phyloP scores from a whole-genome alignment of 2,888 invertebrate genomes.

The Orthosia cruda region DNA sequence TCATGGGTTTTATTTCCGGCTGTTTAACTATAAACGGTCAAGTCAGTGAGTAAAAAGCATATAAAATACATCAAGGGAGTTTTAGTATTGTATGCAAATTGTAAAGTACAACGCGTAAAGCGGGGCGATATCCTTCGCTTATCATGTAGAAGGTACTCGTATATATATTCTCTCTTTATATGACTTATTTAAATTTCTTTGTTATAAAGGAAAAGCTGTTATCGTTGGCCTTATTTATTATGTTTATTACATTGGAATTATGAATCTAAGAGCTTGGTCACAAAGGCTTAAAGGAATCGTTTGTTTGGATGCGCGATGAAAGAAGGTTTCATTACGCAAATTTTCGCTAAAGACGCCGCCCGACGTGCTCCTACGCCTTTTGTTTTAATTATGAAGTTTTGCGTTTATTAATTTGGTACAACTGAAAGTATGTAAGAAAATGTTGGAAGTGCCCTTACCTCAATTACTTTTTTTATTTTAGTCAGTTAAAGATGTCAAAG shows the following conservation, averaged over 20 bases:
- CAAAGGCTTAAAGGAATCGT: slow-evolving; percentile 8
- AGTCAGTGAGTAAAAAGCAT: slow-evolving; percentile 78
- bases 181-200: slow-evolving; percentile 50
- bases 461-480: too few species aligned
- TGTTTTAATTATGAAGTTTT: neutral
- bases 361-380: neutral
- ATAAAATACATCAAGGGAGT: slow-evolving; percentile 76
- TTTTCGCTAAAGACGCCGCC: neutral
- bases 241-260: slow-evolving; percentile 41
- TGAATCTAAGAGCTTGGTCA: slow-evolving; percentile 2
- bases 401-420: neutral
- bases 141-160: slow-evolving; percentile 14
- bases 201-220: slow-evolving; percentile 41
- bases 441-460: neutral
- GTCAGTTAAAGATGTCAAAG: too few species aligned
- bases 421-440: neutral
- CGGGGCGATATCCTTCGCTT: slow-evolving; percentile 44
- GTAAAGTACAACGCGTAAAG: slow-evolving; percentile 72
- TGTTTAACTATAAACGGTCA: slow-evolving; percentile 79
- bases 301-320: slow-evolving; percentile 41
- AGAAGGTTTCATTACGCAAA: neutral
- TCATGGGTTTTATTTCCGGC: slow-evolving; percentile 79
- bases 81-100: slow-evolving; percentile 81
- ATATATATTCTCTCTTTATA: neutral
- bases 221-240: slow-evolving; percentile 23